Evolutionary conservation across 2,797 vertebrate species (phyloP), one percentile per base, ranked within the genome.

Genomic region (Esox lucius): DNA sequence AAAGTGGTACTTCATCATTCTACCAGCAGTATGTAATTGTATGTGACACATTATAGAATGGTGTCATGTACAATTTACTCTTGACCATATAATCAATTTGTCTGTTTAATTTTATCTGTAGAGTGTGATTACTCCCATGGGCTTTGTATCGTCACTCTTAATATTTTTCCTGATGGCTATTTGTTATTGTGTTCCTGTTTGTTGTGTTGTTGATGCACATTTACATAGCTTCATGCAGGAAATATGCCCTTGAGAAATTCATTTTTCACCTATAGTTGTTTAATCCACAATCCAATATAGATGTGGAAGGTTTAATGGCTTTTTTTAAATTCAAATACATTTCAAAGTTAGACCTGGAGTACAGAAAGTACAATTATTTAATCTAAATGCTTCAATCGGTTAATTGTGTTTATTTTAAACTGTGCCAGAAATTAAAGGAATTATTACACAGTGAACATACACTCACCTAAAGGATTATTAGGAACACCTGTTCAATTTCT

Each of bases 381-480:
- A 64, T 26, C 4, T 31, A 11, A 59, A 13, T 26, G 22, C 35
- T 49, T 46, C 35, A 26, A 28, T 26, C 33, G 61, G 48, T 49
- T 66, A 74, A 71, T 67, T 48, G 56, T 48, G 24, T 65, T 65
- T 70, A 62, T 62, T 62, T 46, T 31, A 17, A 75, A 74, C 66
- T 46, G 35, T 19, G 59, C 22, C 16, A 4, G 16, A 65, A 28
- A 68, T 69, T 53, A 69, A 46, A 28, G 31, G 28, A 17, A 51
- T 46, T 39, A 24, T 56, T 46, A 6, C 3, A 46, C 8, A 46
- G 22, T 59, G 1, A 59, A 24, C 56, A 59, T 59, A 59, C 19
- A 1, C n/a, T n/a, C n/a, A n/a, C n/a, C n/a, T n/a, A n/a, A n/a
- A n/a, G n/a, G n/a, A n/a, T n/a, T n/a, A n/a, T n/a, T n/a, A n/a